phyloP scores from a whole-genome alignment of 2,797 vertebrate species.

The Typhlichthys eigenmanni region DNA sequence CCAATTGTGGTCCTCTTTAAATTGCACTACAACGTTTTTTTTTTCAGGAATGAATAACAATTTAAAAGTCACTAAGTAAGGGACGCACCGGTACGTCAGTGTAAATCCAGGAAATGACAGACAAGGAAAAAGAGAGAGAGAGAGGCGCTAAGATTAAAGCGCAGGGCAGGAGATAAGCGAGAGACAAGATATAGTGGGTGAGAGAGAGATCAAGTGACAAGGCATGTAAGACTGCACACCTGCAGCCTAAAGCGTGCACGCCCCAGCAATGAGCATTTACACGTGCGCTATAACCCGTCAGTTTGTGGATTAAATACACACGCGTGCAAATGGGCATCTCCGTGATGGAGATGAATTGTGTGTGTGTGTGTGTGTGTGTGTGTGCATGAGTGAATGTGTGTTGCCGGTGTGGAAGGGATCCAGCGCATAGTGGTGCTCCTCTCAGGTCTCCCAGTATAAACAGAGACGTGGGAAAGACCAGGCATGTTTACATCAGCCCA shows the following conservation, averaged over 20 bases:
- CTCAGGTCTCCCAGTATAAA: constrained; percentile 76
- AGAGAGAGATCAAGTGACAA: background rate
- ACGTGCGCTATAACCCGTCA: background rate
- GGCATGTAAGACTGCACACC: constrained; percentile 1
- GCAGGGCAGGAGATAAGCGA: background rate
- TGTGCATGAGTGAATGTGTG: constrained; percentile 16
- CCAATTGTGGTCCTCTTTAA: too few species aligned
- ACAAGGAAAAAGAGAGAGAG: background rate
- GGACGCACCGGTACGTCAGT: background rate
- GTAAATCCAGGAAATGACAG: background rate
- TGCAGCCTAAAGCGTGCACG: background rate
- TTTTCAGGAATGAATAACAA: constrained; percentile 1
- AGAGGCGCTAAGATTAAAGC: background rate
- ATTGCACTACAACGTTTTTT: background rate
- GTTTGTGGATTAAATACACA: background rate
- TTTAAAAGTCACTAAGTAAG: background rate
- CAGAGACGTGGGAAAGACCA: constrained; percentile 81
- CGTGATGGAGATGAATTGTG: constrained; percentile 9
- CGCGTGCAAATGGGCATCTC: constrained; percentile 5
- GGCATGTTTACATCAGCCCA: constrained; percentile 78
- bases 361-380: constrained; percentile 42
- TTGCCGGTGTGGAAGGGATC: constrained; percentile 59
- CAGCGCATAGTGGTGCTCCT: constrained; percentile 65
- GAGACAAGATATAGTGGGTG: constrained; percentile 4
- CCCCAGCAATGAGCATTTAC: background rate